Evolutionary conservation across 37 sponge, comb jelly and placozoan genomes (phyloP).

Genomic region (Diacarnus erythraeanus): DNA sequence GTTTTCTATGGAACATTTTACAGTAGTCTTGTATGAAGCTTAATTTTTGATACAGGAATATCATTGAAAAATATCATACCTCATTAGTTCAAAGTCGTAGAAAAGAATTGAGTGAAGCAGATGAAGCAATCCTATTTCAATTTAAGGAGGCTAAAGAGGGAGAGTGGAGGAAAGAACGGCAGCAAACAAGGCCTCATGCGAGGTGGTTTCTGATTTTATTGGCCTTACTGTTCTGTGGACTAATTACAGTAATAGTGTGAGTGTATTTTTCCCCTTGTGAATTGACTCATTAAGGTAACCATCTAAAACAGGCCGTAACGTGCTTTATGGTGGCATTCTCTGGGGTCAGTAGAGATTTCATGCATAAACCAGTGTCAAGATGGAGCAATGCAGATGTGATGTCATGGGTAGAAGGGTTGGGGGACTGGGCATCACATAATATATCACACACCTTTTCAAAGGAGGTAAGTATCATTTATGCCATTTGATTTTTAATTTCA

Average conservation of each 20-base stretch:
- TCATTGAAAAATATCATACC: slow-evolving; percentile 3
- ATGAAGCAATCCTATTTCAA: not conserved
- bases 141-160: slow-evolving; percentile 1
- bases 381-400: slow-evolving; percentile 49
- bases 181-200: not conserved
- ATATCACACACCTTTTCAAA: slow-evolving; percentile 18
- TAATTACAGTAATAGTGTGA: not conserved
- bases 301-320: not conserved
- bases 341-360: slow-evolving; percentile 27
- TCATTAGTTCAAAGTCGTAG: not conserved
- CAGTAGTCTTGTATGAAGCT: not conserved
- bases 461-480: slow-evolving; percentile 22
- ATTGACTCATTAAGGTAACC: not conserved
- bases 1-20: slow-evolving; percentile 4
- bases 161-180: not conserved
- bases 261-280: not conserved
- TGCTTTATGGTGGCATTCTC: slow-evolving; percentile 9
- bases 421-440: slow-evolving; percentile 39
- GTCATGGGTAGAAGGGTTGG: slow-evolving; percentile 52
- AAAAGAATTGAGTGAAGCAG: slow-evolving; percentile 4
- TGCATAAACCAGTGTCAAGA: slow-evolving; percentile 40
- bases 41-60: slow-evolving; percentile 32
- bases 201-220: not conserved
- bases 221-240: not conserved
- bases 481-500: not conserved